Conservation (phyloP, 2,113 vertebrate genomes). For the Podarcis cretensis region DNA sequence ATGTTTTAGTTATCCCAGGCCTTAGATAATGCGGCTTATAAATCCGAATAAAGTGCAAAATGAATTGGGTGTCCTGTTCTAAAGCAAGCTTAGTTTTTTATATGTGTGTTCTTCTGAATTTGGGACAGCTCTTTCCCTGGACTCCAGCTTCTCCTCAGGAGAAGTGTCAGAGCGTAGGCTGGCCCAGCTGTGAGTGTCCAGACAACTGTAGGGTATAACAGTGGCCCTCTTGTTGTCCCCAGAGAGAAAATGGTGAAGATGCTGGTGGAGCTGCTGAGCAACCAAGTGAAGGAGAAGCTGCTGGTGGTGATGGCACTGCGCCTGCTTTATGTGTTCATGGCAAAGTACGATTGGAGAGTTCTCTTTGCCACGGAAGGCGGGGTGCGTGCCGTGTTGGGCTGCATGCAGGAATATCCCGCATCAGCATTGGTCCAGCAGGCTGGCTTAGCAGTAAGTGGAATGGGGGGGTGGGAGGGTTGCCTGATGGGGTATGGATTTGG, state of each 20-base stretch:
- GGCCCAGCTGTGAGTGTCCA: neutral
- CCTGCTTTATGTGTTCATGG: slow-evolving; percentile 85
- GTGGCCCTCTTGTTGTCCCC: neutral
- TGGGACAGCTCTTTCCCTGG: neutral
- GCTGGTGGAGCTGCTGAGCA: slow-evolving; percentile 85
- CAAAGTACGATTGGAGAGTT: slow-evolving; percentile 85
- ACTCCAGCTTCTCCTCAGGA: neutral
- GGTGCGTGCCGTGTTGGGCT: slow-evolving; percentile 86
- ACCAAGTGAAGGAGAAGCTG: slow-evolving; percentile 78
- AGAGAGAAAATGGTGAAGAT: slow-evolving; percentile 92
- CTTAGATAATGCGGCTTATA: neutral
- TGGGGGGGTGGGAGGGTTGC: neutral
- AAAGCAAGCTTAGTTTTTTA: no score
- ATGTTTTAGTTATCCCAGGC: neutral
- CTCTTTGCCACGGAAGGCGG: slow-evolving; percentile 91
- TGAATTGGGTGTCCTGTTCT: neutral
- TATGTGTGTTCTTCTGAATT: neutral
- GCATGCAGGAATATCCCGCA: slow-evolving; percentile 86
- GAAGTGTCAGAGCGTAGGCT: neutral
- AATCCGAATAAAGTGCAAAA: neutral
- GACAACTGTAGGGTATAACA: neutral
- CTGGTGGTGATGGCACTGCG: slow-evolving; percentile 77
- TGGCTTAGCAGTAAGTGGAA: slow-evolving; percentile 84
- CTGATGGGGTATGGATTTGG: neutral
- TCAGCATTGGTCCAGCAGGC: slow-evolving; percentile 86